phyloP scores from a whole-genome alignment of 2,113 vertebrate genomes.

The Mus spicilegus region DNA sequence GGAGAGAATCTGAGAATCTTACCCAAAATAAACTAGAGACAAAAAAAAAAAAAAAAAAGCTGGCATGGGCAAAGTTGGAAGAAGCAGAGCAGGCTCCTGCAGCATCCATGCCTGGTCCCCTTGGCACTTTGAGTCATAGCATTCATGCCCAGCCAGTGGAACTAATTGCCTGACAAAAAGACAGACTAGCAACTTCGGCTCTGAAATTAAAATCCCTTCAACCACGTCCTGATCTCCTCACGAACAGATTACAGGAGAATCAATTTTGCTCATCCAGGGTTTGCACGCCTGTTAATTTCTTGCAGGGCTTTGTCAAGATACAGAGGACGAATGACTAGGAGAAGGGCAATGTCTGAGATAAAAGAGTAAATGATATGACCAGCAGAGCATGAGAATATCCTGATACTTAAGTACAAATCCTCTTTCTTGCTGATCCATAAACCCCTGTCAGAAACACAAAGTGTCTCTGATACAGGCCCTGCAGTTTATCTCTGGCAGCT shows the following conservation, averaged over 20 bases:
- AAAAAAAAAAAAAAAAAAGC: constrained; percentile 51
- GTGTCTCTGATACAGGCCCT: not conserved
- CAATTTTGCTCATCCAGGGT: constrained; percentile 73
- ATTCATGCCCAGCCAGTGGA: constrained; percentile 72
- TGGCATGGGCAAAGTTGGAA: not conserved
- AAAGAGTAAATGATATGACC: not conserved
- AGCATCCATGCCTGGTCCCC: not conserved
- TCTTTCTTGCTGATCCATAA: constrained; percentile 55
- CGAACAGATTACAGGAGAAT: constrained; percentile 80
- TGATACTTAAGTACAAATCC: constrained; percentile 57
- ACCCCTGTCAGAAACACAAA: constrained; percentile 48
- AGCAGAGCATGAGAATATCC: not conserved
- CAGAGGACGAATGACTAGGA: constrained; percentile 65
- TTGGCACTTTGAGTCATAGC: not conserved
- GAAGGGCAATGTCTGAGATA: constrained; percentile 57
- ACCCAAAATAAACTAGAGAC: constrained; percentile 48
- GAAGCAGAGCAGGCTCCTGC: not conserved
- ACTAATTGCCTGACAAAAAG: constrained; percentile 82
- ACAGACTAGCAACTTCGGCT: constrained; percentile 71
- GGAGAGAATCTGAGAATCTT: constrained; percentile 40
- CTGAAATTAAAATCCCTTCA: constrained; percentile 81
- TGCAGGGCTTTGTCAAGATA: constrained; percentile 61
- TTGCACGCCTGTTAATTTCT: constrained; percentile 66
- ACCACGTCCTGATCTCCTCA: constrained; percentile 74
- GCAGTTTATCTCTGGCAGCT: constrained; percentile 7